Conservation (phyloP, 2,797 vertebrate species). For the Sus cebifrons region DNA sequence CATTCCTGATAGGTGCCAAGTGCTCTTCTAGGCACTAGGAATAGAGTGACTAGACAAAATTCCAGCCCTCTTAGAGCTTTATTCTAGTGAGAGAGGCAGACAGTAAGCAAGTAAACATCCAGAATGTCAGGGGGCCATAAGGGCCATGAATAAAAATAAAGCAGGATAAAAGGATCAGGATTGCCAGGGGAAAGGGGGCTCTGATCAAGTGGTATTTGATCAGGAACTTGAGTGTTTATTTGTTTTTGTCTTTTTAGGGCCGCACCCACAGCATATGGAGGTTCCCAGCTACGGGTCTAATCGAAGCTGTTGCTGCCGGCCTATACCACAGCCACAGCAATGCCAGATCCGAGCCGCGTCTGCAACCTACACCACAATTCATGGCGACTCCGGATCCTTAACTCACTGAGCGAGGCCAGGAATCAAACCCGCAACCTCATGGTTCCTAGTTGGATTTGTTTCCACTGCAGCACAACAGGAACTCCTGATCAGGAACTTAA, state of each 20-base stretch:
- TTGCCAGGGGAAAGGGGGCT: background rate
- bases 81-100: background rate
- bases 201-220: background rate
- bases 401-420: too few relatives aligned
- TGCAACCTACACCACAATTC: too few relatives aligned
- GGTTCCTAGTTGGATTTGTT: too few relatives aligned
- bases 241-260: too few relatives aligned
- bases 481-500: background rate
- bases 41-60: background rate
- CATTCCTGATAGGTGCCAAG: background rate
- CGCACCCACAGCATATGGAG: too few relatives aligned
- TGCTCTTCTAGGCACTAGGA: background rate
- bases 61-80: background rate
- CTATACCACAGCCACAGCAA: too few relatives aligned
- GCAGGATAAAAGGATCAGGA: background rate
- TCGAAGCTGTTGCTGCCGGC: too few relatives aligned
- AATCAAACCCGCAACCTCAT: too few relatives aligned
- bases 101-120: background rate
- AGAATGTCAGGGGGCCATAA: background rate
- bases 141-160: background rate
- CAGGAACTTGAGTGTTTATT: background rate
- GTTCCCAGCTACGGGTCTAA: too few relatives aligned
- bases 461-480: too few relatives aligned
- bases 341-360: too few relatives aligned
- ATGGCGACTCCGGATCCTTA: too few relatives aligned